Evolutionary conservation across 2,888 invertebrate genomes (phyloP).

Genomic region (Pristionchus entomophagus): DNA sequence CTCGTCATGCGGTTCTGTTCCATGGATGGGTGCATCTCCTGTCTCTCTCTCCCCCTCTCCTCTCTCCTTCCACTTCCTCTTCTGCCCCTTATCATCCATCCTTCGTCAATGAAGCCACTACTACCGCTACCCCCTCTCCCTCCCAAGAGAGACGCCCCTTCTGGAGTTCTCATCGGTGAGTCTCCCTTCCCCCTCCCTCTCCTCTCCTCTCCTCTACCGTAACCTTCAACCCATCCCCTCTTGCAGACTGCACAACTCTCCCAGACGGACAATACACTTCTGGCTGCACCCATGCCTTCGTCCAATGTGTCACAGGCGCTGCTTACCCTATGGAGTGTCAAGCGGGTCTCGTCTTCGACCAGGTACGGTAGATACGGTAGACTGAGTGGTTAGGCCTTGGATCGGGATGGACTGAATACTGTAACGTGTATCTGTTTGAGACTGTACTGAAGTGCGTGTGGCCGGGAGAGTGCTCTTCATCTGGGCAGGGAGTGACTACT

Average conservation of each 20-base stretch:
- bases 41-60: not conserved
- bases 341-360: conserved; percentile 32
- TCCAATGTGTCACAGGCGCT: conserved; percentile 5
- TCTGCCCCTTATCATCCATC: not conserved
- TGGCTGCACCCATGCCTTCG: conserved; percentile 39
- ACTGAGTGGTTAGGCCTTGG: not conserved
- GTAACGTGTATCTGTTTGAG: too few species aligned
- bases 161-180: not conserved
- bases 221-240: too few species aligned
- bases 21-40: not conserved
- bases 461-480: not conserved
- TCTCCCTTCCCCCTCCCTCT: too few species aligned
- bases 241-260: conserved; percentile 28
- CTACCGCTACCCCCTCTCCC: not conserved
- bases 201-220: too few species aligned
- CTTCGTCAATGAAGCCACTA: not conserved
- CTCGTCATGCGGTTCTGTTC: not conserved
- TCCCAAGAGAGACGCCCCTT: not conserved
- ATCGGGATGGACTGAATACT: too few species aligned
- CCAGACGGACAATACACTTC: conserved; percentile 29
- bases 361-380: conserved; percentile 17
- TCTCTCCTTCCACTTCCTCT: not conserved
- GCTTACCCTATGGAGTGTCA: conserved; percentile 23
- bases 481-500: not conserved
- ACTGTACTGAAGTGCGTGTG: conserved; percentile 3